Evolutionary conservation across 2,888 invertebrate species (phyloP), one percentile per base, ranked within the genome.

Genomic region (Neuroscelio doddi): DNA sequence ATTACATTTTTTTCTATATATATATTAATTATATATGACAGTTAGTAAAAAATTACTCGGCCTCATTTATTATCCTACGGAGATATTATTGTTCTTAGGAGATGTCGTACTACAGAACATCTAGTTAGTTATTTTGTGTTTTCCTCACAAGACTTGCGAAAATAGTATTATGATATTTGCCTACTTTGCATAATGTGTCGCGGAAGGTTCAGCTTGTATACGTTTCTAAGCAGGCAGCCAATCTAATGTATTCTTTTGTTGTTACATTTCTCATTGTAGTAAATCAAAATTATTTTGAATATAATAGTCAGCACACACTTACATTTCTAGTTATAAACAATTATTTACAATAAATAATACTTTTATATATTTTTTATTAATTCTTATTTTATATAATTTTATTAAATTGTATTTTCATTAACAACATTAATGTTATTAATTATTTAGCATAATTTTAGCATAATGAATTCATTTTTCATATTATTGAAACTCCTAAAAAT

Each of bases 161-260:
- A 64, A 59, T 51, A 53, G 57, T 58, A 59, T 65, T 65, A 65
- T 65, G 64, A 65, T 59, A 51, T 56, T 46, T 56, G 51, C 44
- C 55, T 61, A 55, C 44, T 65, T 65, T 65, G 59, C 64, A 65
- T 65, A 65, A 64, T 64, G 59, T 51, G 52, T 42, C 62, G 32
- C 46, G 32, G 30, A 58, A 47, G 41, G 50, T 55, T 64, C 36
- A 52, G 50, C 58, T 49, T 45, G 46, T 51, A 41, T 12, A 55
- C 64, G 39, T 39, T 58, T 58, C 47, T 53, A 52, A 64, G 57
- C 63, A 53, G 27, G 46, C 61, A 61, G 61, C 61, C 61, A 57
- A 65, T 65, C 49, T 56, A 30, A 41, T 41, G 24, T 24, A 21
- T 51, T 52, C 56, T 51, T 58, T 58, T 57, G 49, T 52, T 42